These are phyloP conservation scores for Picathartes gymnocephalus DNA, from an alignment of 2,113 vertebrate species.

Conservation along the genomic window DNA sequence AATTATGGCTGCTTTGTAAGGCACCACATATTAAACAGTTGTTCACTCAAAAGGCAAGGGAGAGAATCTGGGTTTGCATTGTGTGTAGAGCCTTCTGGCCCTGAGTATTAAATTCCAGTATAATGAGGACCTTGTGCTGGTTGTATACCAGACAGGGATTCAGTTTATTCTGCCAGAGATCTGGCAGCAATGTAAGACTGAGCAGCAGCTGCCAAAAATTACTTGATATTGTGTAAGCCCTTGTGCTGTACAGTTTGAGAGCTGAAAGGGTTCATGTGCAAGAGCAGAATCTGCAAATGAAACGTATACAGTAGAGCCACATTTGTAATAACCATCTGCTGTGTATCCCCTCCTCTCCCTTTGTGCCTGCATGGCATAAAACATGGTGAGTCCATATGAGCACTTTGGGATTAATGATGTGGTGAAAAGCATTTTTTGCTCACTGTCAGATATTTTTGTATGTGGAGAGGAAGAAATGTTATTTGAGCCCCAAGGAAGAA, in stretches of 20 bases:
- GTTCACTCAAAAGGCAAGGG: slow-evolving; percentile 39
- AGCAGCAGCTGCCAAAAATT: slow-evolving; percentile 61
- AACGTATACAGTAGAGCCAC: background rate
- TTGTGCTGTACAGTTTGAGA: slow-evolving; percentile 30
- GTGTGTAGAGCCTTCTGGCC: slow-evolving; percentile 50
- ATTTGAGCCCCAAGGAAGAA: background rate
- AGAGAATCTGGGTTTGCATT: slow-evolving; percentile 52
- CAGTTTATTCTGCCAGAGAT: slow-evolving; percentile 45
- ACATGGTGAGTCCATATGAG: background rate
- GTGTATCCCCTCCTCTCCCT: background rate
- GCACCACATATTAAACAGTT: background rate
- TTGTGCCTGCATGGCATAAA: background rate
- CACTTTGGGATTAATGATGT: background rate
- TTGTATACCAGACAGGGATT: slow-evolving; percentile 35
- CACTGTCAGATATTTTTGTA: background rate
- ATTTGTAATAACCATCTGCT: slow-evolving; percentile 14
- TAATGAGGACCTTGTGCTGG: slow-evolving; percentile 65
- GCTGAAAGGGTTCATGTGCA: background rate
- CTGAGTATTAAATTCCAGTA: slow-evolving; percentile 44
- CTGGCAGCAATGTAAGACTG: slow-evolving; percentile 11
- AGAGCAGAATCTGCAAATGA: slow-evolving; percentile 27
- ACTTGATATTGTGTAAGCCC: slow-evolving; percentile 45
- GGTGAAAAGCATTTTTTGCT: background rate
- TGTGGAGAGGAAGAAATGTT: background rate
- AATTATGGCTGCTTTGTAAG: slow-evolving; percentile 52